Evolutionary conservation across 2,888 invertebrate species (phyloP).

Genomic region (Liposcelis brunnea): DNA sequence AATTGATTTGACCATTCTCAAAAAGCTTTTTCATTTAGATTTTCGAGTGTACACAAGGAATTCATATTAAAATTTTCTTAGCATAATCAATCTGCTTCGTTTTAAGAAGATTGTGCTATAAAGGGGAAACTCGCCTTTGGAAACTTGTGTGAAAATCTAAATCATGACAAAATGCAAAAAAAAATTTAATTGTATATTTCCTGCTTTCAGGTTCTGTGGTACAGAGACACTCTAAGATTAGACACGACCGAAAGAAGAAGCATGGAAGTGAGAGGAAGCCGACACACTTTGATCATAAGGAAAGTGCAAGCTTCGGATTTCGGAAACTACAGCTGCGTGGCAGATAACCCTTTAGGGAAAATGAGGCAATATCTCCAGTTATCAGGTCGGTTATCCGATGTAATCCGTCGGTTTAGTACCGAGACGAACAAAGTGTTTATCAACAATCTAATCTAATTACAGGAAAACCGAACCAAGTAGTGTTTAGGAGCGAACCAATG

Average conservation of each 20-base stretch:
- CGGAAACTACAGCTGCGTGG: conserved; percentile 52
- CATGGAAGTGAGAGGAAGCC: conserved; percentile 45
- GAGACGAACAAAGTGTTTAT: no score
- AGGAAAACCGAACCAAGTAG: conserved; percentile 47
- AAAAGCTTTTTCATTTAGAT: no score
- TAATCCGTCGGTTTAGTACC: no score
- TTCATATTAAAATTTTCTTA: no score
- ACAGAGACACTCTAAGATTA: conserved; percentile 47
- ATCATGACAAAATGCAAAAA: conserved; percentile 2
- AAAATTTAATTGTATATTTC: conserved; percentile 10
- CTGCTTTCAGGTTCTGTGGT: conserved; percentile 42
- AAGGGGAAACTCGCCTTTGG: no score
- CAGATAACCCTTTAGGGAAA: conserved; percentile 49
- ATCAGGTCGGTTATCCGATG: conserved; percentile 34
- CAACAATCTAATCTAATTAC: conserved; percentile 14
- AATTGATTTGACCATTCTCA: no score
- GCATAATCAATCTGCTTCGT: no score
- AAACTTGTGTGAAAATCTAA: neutral
- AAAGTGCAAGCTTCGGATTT: conserved; percentile 50
- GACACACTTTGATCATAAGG: conserved; percentile 47
- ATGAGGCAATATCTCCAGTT: conserved; percentile 44
- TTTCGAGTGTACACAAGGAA: no score
- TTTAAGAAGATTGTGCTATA: no score
- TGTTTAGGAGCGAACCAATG: conserved; percentile 42
- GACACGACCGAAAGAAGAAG: conserved; percentile 47